Conservation (phyloP, 2,797 vertebrate species). For the Meriones psammophilus region DNA sequence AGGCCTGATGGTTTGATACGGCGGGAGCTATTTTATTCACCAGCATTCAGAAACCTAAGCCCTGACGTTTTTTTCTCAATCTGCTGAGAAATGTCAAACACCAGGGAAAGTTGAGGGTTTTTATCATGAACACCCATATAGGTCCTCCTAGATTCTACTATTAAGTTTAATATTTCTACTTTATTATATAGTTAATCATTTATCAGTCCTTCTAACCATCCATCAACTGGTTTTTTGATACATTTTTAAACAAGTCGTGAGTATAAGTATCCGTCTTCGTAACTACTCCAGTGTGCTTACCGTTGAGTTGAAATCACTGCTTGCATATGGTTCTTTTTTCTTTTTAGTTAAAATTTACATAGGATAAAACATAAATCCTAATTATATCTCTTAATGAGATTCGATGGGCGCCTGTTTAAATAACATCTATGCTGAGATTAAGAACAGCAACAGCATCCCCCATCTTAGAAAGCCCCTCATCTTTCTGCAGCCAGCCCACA, state of each 20-base stretch:
- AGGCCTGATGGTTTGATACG: neutral
- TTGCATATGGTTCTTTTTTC: neutral
- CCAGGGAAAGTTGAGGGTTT: neutral
- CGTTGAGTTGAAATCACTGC: slow-evolving; percentile 31
- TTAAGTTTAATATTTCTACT: slow-evolving; percentile 4
- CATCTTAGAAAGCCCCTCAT: neutral
- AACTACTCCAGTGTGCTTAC: neutral
- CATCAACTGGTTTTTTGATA: neutral
- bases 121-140: neutral
- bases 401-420: slow-evolving; percentile 8
- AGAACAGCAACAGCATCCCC: neutral
- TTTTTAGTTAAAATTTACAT: slow-evolving; percentile 50
- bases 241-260: slow-evolving; percentile 37
- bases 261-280: neutral
- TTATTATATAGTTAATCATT: neutral
- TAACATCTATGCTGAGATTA: neutral
- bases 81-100: neutral
- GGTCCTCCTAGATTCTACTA: neutral
- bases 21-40: neutral
- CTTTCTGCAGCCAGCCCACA: neutral
- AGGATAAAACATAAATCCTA: slow-evolving; percentile 5
- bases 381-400: slow-evolving; percentile 36
- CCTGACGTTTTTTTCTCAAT: slow-evolving; percentile 24
- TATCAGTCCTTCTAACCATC: neutral
- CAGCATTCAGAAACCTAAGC: slow-evolving; percentile 14